phyloP scores from a whole-genome alignment of 2,888 invertebrate genomes.

The Cerastis leucographa region DNA sequence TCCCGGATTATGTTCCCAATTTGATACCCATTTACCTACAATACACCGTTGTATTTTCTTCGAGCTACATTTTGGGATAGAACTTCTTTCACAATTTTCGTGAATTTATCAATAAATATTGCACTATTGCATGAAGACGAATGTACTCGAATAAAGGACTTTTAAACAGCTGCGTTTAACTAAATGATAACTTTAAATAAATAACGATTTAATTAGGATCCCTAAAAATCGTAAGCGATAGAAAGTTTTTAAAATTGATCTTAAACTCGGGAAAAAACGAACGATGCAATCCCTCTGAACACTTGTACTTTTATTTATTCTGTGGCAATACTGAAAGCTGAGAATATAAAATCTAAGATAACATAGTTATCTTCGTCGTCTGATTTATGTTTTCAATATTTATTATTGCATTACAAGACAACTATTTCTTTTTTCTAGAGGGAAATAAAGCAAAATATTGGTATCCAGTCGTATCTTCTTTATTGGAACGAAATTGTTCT shows the following conservation, averaged over 20 bases:
- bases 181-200: not conserved
- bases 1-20: conserved; percentile 35
- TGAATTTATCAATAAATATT: not conserved
- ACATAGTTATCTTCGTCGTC: conserved; percentile 7
- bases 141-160: not conserved
- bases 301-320: not conserved
- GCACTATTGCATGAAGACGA: not conserved
- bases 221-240: not conserved
- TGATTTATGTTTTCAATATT: conserved; percentile 45
- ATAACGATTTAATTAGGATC: not conserved
- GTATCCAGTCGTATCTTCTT: conserved; percentile 26
- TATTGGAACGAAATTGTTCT: conserved; percentile 45
- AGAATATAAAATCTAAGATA: conserved; percentile 10
- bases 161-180: not conserved
- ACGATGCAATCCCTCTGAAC: not conserved
- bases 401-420: conserved; percentile 30
- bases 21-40: conserved; percentile 30
- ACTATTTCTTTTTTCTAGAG: conserved; percentile 30
- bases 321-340: conserved; percentile 8
- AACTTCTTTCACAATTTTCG: not conserved
- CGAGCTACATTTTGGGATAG: not conserved
- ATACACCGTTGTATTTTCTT: conserved; percentile 33
- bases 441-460: conserved; percentile 15
- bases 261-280: not conserved
- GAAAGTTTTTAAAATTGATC: conserved; percentile 1